Evolutionary conservation across 2,797 vertebrate genomes (phyloP).

Genomic region (Tapirus indicus): DNA sequence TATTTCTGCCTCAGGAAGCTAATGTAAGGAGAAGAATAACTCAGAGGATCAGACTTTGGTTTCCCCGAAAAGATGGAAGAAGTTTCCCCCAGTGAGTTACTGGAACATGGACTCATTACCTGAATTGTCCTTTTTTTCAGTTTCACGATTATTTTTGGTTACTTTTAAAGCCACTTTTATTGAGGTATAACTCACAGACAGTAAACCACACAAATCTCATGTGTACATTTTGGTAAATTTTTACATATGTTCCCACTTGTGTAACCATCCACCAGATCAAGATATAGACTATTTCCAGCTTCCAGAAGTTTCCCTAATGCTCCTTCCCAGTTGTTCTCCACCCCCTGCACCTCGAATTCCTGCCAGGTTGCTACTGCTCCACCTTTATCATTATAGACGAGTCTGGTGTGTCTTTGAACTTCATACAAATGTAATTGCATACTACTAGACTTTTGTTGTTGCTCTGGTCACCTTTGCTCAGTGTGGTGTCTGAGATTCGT

Average conservation of each 20-base stretch:
- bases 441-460: rapidly evolving
- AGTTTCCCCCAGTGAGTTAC: neutral
- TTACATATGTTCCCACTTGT: neutral
- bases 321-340: neutral
- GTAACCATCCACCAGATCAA: neutral
- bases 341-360: rapidly evolving
- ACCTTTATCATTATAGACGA: rapidly evolving
- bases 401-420: neutral
- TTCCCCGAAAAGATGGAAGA: neutral
- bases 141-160: neutral
- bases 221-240: neutral
- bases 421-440: rapidly evolving
- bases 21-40: neutral
- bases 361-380: neutral
- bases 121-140: neutral
- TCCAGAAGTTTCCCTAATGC: neutral
- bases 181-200: neutral
- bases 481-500: rapidly evolving
- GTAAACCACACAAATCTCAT: neutral
- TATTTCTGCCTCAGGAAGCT: neutral
- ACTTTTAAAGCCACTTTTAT: neutral
- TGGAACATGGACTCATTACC: neutral
- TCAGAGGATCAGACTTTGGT: neutral
- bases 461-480: neutral
- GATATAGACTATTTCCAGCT: neutral